Conservation (phyloP, 2,113 vertebrate species). For the Addax nasomaculatus region DNA sequence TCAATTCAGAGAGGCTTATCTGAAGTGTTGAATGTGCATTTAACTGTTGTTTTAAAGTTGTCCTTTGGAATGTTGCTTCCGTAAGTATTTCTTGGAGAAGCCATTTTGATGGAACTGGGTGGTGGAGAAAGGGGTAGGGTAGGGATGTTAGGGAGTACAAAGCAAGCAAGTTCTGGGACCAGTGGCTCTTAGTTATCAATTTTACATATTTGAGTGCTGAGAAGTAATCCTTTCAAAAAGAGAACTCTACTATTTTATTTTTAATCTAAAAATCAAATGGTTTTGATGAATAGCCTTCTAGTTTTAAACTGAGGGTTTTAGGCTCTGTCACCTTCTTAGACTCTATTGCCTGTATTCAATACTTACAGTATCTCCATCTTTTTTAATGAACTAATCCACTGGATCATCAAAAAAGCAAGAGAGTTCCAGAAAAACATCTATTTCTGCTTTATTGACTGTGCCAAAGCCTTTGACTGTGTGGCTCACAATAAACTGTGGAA, state of each 20-base stretch:
- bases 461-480: no score
- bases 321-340: neutral
- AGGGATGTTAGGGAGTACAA: neutral
- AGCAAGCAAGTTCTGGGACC: neutral
- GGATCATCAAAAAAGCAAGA: no score
- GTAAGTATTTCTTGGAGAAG: neutral
- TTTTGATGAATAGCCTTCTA: neutral
- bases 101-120: neutral
- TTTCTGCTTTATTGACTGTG: no score
- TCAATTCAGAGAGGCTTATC: neutral
- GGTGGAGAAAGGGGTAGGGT: rapidly evolving
- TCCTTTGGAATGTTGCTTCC: no score
- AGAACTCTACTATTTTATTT: neutral
- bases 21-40: neutral
- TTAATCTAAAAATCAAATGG: neutral
- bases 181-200: neutral
- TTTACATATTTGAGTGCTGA: neutral
- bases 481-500: no score
- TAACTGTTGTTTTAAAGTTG: neutral
- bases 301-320: neutral
- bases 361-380: neutral
- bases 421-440: no score
- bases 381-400: neutral
- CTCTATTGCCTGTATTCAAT: neutral
- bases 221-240: neutral